phyloP scores from a whole-genome alignment of 2,888 invertebrate genomes.

The Cantharis flavilabris region DNA sequence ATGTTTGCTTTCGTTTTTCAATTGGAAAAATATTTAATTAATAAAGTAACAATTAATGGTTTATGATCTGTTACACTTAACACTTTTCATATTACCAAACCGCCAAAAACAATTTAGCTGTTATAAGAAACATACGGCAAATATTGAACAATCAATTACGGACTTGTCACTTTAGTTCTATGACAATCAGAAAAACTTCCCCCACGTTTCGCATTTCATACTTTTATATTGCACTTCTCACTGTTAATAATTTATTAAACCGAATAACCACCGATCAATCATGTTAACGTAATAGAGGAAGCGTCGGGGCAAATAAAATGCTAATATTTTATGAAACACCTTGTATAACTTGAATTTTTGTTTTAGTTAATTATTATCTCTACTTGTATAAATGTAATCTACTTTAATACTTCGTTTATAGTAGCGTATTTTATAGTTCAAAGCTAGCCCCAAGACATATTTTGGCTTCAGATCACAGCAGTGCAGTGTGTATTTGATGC shows the following conservation, averaged over 20 bases:
- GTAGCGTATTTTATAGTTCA: too few species aligned
- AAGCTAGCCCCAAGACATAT: too few species aligned
- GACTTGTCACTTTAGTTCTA: neutral
- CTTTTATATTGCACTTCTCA: neutral
- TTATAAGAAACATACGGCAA: neutral
- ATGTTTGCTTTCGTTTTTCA: neutral
- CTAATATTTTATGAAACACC: neutral
- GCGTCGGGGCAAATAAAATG: neutral
- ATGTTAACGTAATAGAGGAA: neutral
- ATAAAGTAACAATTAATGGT: neutral
- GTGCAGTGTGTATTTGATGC: too few species aligned
- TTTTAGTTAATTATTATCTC: neutral
- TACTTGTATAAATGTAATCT: too few species aligned
- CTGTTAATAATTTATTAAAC: neutral
- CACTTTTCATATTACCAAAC: neutral
- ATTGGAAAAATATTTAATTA: neutral
- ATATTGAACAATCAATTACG: constrained; percentile 2
- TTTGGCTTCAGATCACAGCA: too few species aligned
- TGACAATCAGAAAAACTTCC: constrained; percentile 2
- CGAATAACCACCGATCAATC: neutral
- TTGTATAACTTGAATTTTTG: neutral
- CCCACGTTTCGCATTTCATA: neutral
- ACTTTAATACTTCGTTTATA: too few species aligned
- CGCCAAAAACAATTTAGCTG: neutral
- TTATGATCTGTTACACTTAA: neutral